Base-by-base conservation (phyloP, 1,140 invertebrate genomes). In the Magallana gigas region DNA sequence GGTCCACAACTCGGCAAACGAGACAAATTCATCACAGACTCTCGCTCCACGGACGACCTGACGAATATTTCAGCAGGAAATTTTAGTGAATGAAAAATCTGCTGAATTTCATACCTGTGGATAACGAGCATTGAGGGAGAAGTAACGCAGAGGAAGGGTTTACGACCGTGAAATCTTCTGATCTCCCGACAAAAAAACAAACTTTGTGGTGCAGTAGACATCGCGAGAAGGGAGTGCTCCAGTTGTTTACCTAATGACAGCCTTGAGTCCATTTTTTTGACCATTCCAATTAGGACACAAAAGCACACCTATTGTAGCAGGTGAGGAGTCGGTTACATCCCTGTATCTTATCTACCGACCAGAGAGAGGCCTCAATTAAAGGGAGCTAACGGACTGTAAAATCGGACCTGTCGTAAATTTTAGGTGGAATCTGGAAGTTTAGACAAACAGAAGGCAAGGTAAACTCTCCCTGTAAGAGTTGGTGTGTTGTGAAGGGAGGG, bases 401-500 rank as follows among this genome's bases (percentile, higher is more conserved):
- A 76, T 76, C 68, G 68, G 68, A 76, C 23, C 68, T 76, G 68
- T 76, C 68, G 23, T 76, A 29, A 76, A 76, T 76, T 76, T 76
- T 9, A 76, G 68, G 68, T 76, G 68, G 68, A 76, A 76, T 76
- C 68, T 76, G 68, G 68, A 76, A 29, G 68, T 36, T 76, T 76
- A 36, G 68, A 76, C 68, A 76, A 76, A 76, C 68, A 23, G 68
- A 76, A 76, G 68, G 18, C 68, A 76, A 23, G 23, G 7, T 76
- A 23, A 76, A 29, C 68, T 76, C 23, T 29, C 18, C 1, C 36
- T 48, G 36, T 48, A 48, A 48, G 36, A 48, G 36, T 48, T 5
- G 2, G 36, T 48, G 36, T 48, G 36, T 48, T 48, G 36, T 48
- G 36, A 23, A 23, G 23, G 23, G 36, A 48, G 36, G 36, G 36